Evolutionary conservation across 1,140 invertebrate genomes (phyloP).

Genomic region (Ditylenchus dipsaci): DNA sequence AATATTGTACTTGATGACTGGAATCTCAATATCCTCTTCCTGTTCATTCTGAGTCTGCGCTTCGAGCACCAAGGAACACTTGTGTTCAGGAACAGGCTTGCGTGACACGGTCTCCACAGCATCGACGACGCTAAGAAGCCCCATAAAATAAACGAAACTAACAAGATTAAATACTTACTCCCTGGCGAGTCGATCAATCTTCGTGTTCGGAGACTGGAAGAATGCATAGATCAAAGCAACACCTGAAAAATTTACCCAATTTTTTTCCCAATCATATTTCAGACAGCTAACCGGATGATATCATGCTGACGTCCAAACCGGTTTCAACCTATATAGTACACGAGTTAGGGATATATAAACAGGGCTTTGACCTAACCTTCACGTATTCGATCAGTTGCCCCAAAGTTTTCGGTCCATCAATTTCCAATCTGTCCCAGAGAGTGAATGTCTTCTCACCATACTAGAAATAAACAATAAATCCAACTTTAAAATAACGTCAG

Average conservation of each 20-base stretch:
- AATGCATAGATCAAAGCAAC: conserved; percentile 98
- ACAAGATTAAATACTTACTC: conserved; percentile 60
- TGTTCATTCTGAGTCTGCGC: conserved; percentile 75
- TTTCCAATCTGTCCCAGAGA: conserved; percentile 94
- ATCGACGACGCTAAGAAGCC: conserved; percentile 72
- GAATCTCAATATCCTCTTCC: conserved; percentile 93
- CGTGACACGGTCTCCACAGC: conserved; percentile 89
- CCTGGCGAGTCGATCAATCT: conserved; percentile 76
- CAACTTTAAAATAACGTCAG: no score
- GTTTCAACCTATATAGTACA: conserved; percentile 33
- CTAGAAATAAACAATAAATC: conserved; percentile 61
- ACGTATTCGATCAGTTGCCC: conserved; percentile 90
- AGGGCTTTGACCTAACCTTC: conserved; percentile 62
- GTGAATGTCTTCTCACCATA: conserved; percentile 94
- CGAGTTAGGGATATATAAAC: no score
- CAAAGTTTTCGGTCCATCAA: conserved; percentile 85
- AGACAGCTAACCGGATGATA: conserved; percentile 71
- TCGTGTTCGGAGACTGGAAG: conserved; percentile 87
- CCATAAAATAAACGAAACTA: neutral
- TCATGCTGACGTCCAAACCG: conserved; percentile 90
- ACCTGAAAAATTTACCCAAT: conserved; percentile 54
- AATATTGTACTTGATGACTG: conserved; percentile 80
- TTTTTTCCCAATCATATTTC: no score
- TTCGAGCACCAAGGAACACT: conserved; percentile 89
- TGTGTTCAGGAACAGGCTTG: conserved; percentile 82